Conservation (phyloP, 2,797 vertebrate species). For the Chromis chromis region DNA sequence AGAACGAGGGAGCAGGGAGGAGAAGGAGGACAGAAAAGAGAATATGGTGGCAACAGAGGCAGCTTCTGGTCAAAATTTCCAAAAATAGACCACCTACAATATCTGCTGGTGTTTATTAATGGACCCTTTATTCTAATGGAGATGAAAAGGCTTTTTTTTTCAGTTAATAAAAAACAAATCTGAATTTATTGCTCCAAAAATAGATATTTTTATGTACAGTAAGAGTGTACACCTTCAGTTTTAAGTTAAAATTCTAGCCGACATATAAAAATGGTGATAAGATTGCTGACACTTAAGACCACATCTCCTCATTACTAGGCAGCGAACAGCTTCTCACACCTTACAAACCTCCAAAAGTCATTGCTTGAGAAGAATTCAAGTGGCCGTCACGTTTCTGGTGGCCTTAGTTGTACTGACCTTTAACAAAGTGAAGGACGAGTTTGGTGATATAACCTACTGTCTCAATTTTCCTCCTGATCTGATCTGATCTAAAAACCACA, state of each 20-base stretch:
- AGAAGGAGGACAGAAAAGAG: conserved; percentile 59
- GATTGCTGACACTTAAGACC: background rate
- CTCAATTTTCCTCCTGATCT: conserved; percentile 25
- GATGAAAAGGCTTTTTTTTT: background rate
- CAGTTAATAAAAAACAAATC: background rate
- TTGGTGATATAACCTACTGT: conserved; percentile 20
- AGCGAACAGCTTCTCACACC: conserved; percentile 25
- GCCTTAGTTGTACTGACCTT: conserved; percentile 27
- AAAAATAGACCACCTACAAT: conserved; percentile 41
- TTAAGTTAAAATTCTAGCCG: background rate
- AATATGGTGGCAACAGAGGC: conserved; percentile 56
- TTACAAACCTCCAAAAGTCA: conserved; percentile 26
- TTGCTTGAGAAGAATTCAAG: conserved; percentile 14
- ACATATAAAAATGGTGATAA: background rate
- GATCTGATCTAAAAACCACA: conserved; percentile 29
- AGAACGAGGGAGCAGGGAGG: conserved; percentile 57
- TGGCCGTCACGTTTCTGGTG: conserved; percentile 6
- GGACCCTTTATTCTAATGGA: background rate
- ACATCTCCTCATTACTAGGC: background rate
- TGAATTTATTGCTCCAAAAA: background rate
- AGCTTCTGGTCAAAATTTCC: conserved; percentile 49
- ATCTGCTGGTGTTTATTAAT: conserved; percentile 8
- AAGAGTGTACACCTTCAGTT: background rate
- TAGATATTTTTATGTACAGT: background rate
- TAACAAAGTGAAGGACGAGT: conserved; percentile 21